Evolutionary conservation across 1,140 invertebrate genomes (phyloP).

Genomic region (Bombus vancouverensis): DNA sequence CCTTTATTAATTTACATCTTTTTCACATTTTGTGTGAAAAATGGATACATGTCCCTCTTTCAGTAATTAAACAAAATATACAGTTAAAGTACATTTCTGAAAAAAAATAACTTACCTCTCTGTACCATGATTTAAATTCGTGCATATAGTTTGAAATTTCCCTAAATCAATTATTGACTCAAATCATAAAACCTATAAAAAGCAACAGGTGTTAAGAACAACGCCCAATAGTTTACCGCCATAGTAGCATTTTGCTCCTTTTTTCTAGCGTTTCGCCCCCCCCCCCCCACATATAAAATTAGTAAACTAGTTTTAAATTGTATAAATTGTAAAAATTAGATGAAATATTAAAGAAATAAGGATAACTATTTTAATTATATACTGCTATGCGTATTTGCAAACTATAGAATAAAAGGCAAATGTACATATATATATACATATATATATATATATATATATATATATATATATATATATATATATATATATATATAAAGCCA

Average conservation of each 20-base stretch:
- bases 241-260: slow-evolving; percentile 2
- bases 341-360: too few relatives aligned
- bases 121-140: slow-evolving; percentile 25
- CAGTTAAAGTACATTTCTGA: background rate
- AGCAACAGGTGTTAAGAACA: slow-evolving; percentile 47
- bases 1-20: background rate
- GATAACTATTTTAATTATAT: background rate
- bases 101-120: background rate
- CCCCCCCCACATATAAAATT: background rate
- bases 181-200: background rate
- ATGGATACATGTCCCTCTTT: background rate
- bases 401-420: background rate
- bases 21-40: background rate
- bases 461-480: too few relatives aligned
- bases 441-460: slow-evolving; percentile 49
- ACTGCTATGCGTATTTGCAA: background rate
- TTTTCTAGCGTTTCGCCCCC: background rate
- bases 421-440: slow-evolving; percentile 43
- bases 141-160: background rate
- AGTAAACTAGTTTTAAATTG: background rate
- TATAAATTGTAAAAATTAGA: background rate
- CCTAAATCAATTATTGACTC: background rate
- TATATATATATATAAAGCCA: too few relatives aligned
- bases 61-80: background rate
- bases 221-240: slow-evolving; percentile 35